Evolutionary conservation across 2,797 vertebrate species (phyloP).

Genomic region (Eidolon dupreanum): DNA sequence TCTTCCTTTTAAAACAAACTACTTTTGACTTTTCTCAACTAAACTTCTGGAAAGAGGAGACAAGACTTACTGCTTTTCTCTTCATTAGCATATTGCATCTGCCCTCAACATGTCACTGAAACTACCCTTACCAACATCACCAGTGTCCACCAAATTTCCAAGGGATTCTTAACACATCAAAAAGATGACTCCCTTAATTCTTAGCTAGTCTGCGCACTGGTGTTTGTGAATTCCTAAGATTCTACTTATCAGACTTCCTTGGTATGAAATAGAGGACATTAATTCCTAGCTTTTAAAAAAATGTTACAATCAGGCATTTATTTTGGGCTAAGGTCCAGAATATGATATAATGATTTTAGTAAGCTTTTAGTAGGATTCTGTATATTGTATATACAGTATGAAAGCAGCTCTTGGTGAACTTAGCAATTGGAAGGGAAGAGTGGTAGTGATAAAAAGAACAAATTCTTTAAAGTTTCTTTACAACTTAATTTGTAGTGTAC

Average conservation of each 20-base stretch:
- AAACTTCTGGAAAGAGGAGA: neutral
- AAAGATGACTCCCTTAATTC: neutral
- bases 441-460: neutral
- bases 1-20: neutral
- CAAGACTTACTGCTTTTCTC: neutral
- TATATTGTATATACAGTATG: neutral
- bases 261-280: neutral
- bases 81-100: neutral
- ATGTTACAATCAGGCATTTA: neutral
- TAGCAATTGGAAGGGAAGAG: neutral
- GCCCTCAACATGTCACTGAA: neutral
- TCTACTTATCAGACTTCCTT: neutral
- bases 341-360: neutral
- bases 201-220: neutral
- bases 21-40: neutral
- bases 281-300: neutral
- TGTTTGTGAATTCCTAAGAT: neutral
- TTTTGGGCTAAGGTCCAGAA: neutral
- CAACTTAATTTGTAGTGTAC: neutral
- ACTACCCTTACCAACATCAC: neutral
- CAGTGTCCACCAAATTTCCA: neutral
- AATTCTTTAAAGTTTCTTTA: neutral
- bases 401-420: neutral
- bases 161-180: neutral
- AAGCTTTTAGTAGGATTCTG: neutral